Evolutionary conservation across 2,113 vertebrate species (phyloP).

Genomic region (Onychorhynchus coronatus): DNA sequence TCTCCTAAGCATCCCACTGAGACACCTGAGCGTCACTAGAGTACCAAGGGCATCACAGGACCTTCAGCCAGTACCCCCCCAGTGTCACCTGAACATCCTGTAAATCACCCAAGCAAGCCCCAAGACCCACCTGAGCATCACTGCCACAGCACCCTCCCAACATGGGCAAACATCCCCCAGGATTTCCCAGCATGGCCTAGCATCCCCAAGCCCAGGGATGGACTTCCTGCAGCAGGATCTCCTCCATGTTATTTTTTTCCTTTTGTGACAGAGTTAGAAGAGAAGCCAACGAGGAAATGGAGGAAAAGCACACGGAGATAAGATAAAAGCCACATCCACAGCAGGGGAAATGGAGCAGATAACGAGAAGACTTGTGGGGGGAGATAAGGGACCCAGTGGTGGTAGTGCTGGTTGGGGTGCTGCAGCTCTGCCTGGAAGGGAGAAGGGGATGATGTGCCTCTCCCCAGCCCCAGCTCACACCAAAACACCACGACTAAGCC

Average conservation of each 20-base stretch:
- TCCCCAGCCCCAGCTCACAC: background rate
- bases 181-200: background rate
- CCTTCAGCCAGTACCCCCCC: too few species aligned
- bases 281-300: background rate
- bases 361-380: background rate
- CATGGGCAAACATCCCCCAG: background rate
- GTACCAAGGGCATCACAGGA: background rate
- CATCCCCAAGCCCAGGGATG: too few species aligned
- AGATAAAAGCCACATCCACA: slow-evolving; percentile 12
- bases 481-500: background rate
- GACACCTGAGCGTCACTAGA: background rate
- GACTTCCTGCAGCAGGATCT: background rate
- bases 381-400: background rate
- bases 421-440: background rate
- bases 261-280: background rate
- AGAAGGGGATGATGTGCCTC: background rate
- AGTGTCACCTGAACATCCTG: background rate
- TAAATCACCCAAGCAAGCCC: background rate
- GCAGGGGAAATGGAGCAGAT: background rate
- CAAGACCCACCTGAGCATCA: background rate
- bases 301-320: slow-evolving; percentile 1
- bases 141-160: background rate
- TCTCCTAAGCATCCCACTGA: background rate
- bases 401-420: background rate
- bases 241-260: background rate